Conservation (phyloP, 1,140 invertebrate species). For the Delia radicum region DNA sequence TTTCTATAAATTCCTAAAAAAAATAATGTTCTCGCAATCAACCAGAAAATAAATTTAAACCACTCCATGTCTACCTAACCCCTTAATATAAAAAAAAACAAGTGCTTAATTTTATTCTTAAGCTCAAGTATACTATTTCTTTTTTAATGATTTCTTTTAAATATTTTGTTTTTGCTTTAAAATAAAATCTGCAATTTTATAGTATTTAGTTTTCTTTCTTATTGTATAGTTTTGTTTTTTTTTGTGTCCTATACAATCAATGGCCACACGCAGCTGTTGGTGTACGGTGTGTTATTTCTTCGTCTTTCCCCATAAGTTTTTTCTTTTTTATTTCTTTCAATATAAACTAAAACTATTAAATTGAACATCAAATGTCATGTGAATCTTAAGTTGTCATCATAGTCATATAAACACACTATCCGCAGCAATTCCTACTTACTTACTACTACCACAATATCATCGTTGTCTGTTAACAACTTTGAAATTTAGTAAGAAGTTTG, state of each 20-base stretch:
- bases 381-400: neutral
- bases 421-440: neutral
- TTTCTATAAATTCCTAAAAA: too few relatives aligned
- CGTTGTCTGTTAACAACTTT: neutral
- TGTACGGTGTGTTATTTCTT: neutral
- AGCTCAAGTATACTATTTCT: too few relatives aligned
- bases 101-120: too few relatives aligned
- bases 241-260: neutral
- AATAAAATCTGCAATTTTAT: neutral
- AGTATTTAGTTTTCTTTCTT: neutral
- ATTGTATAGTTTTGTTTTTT: neutral
- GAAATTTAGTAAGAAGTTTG: neutral
- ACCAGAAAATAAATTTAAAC: too few relatives aligned
- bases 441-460: neutral
- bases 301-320: neutral
- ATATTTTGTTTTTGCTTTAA: too few relatives aligned
- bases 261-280: neutral
- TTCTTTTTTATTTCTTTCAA: neutral
- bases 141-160: too few relatives aligned
- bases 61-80: too few relatives aligned
- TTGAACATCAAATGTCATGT: conserved; percentile 1
- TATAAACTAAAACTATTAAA: neutral
- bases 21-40: too few relatives aligned
- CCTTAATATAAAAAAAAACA: too few relatives aligned
- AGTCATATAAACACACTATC: neutral